Evolutionary conservation across 2,113 vertebrate genomes (phyloP).

Genomic region (Zeus faber): DNA sequence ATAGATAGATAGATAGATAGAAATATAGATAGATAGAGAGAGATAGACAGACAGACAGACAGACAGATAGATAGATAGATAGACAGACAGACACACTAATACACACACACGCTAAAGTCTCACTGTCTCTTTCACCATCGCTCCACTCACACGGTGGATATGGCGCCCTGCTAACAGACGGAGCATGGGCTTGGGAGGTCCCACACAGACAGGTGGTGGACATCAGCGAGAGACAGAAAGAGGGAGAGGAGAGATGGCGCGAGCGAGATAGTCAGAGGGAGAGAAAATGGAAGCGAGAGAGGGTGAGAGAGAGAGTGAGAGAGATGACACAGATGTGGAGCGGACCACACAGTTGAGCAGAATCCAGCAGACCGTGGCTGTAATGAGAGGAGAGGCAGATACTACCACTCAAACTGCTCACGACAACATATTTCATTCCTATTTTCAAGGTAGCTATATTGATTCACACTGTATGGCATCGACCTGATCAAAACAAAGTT

Average conservation of each 20-base stretch:
- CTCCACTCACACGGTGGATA: constrained; percentile 47
- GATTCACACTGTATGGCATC: too few relatives aligned
- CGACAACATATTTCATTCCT: too few relatives aligned
- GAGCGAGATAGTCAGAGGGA: constrained; percentile 22
- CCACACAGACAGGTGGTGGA: constrained; percentile 70
- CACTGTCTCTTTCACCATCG: constrained; percentile 53
- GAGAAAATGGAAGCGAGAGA: constrained; percentile 28
- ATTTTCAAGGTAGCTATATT: too few relatives aligned
- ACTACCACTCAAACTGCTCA: too few relatives aligned
- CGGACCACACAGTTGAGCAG: constrained; percentile 62
- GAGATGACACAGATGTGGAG: constrained; percentile 49
- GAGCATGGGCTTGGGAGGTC: constrained; percentile 67
- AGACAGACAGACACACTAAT: constrained; percentile 18
- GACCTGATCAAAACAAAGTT: too few relatives aligned
- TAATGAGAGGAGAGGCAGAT: constrained; percentile 29
- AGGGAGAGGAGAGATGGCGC: constrained; percentile 10
- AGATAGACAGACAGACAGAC: too few relatives aligned
- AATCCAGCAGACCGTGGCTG: constrained; percentile 48
- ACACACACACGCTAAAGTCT: too few relatives aligned
- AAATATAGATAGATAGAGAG: too few relatives aligned
- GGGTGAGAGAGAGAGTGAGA: constrained; percentile 16
- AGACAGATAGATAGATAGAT: too few relatives aligned
- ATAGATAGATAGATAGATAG: constrained; percentile 11
- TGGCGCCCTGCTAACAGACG: constrained; percentile 61
- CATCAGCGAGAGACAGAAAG: constrained; percentile 40